Base-by-base conservation (phyloP, 1,140 invertebrate genomes). In the Euglossa dilemma region DNA sequence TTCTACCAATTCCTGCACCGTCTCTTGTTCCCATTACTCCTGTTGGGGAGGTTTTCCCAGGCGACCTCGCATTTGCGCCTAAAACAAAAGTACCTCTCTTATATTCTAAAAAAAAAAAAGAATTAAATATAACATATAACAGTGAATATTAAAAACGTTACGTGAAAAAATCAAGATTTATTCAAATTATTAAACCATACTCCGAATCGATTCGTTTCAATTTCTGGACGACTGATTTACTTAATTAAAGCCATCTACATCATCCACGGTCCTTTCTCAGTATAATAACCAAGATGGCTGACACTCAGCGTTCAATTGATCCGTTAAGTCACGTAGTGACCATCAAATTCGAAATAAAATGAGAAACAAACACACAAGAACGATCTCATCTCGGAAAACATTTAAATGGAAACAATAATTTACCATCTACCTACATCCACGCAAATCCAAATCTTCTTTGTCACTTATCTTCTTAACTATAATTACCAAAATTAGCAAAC, bases 1-100 rank as follows among this genome's bases (percentile, higher is more conserved):
- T 97, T 73, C 96, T 95, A 0, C 96, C 96, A 64, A 95, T 90
- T 76, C 95, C 92, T 20, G 83, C n/a, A 47, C 87, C 87, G 25
- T 91, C 90, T 80, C 93, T 92, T 61, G 82, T 54, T 61, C 64
- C 88, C 78, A 64, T 89, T 72, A 84, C 85, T 80, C 28, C 87
- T 83, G 79, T 74, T 8, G 90, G 88, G 23, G 88, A 90, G 12
- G 84, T 66, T 79, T 93, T 93, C 61, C 91, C 92, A 28, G 91
- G 88, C 52, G 89, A 82, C 85, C 90, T 92, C 54, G 69, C 75
- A 78, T 85, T 91, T 84, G 84, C 86, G 69, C 91, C 93, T 94
- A 69, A 25, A 85, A 90, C 56, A 86, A 81, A 87, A 85, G 28
- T n/a, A n/a, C n/a, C n/a, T n/a, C n/a, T n/a, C n/a, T n/a, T n/a